Evolutionary conservation across 2,888 invertebrate species (phyloP).

Genomic region (Lepidochitona cinerea): DNA sequence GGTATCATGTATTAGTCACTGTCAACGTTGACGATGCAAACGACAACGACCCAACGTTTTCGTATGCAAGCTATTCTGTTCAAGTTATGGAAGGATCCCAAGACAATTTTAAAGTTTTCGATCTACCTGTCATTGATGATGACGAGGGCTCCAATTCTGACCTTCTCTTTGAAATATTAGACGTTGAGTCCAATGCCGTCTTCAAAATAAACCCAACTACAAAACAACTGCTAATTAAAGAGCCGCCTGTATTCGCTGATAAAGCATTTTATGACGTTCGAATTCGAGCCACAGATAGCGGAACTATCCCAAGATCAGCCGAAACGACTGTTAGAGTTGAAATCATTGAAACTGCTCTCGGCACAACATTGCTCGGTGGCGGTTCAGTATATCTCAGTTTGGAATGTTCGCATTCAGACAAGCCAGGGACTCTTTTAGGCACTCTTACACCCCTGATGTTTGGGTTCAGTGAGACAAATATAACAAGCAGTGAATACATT

Average conservation of each 20-base stretch:
- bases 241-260: neutral
- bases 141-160: conserved; percentile 1
- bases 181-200: neutral
- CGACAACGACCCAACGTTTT: conserved; percentile 5
- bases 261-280: neutral
- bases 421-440: neutral
- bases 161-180: neutral
- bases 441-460: neutral
- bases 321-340: neutral
- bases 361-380: neutral
- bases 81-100: neutral
- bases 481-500: neutral
- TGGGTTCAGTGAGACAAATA: neutral
- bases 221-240: neutral
- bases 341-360: neutral
- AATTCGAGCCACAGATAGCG: neutral
- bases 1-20: neutral
- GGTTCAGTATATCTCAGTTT: neutral
- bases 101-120: neutral
- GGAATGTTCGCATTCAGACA: neutral
- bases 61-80: neutral
- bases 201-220: neutral
- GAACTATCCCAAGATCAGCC: neutral
- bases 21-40: conserved; percentile 8
- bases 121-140: neutral